Base-by-base conservation (phyloP, 2,113 vertebrate species). In the Desmodus rotundus region DNA sequence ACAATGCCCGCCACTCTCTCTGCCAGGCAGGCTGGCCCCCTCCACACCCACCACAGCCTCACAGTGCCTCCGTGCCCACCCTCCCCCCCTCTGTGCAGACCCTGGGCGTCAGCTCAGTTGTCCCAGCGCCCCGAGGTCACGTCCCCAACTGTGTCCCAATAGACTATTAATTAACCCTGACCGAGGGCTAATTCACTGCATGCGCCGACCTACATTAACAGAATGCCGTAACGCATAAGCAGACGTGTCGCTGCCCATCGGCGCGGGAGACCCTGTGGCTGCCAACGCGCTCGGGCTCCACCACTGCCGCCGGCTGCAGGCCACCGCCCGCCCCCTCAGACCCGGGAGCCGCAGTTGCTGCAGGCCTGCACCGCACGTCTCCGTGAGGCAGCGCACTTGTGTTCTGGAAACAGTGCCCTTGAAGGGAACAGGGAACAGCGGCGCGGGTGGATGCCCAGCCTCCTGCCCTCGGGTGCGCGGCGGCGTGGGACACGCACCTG, bases 191-290 rank as follows among this genome's bases (percentile, higher is more conserved):
- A 0, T 52, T 22, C 28, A 9, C 16, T 7, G 19, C 2, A 36
- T 10, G 13, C 3, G 33, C 20, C 6, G 7, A 78, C 20, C 19
- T 6, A 7, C 16, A 12, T 52, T 3, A 11, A 20, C 2, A 54
- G 47, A 3, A 36, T 20, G 3, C 74, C 33, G 7, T 3, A 7
- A 14, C 13, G 6, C 17, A 3, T 50, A 24, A 9, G 68, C 16
- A 38, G 3, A 12, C 19, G 5, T 3, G 11, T 7, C 19, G 7
- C 3, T 2, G 47, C 19, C 14, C 76, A 24, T 24, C 0, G 20
- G 76, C 47, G 15, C 47, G 3, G 28, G 4, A 26, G 24, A 26
- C 13, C 73, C 73, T 6, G 9, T 47, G 73, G 13, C 45, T 45
- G 10, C 73, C 45, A 17, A 9, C 72, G 3, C 7, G 28, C 43